Conservation (phyloP, 2,113 vertebrate species). For the Silurus meridionalis region DNA sequence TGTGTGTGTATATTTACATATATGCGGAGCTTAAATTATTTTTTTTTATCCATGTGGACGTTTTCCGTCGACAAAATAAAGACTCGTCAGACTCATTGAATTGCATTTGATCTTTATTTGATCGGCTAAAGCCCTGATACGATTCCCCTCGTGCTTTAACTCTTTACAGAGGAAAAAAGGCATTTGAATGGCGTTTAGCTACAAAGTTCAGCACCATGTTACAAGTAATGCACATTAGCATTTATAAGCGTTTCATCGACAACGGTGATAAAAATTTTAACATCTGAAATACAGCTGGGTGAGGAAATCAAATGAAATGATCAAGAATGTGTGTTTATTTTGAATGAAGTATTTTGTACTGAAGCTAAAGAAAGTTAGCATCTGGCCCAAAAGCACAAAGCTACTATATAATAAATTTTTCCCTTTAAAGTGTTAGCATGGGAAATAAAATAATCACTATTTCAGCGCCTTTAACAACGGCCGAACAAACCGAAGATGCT, state of each 20-base stretch:
- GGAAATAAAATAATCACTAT: too few species aligned
- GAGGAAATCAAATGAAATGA: background rate
- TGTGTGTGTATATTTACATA: too few species aligned
- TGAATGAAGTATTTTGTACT: background rate
- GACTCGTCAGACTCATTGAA: background rate
- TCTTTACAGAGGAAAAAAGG: background rate
- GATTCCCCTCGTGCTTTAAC: background rate
- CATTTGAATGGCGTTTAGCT: background rate
- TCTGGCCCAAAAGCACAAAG: background rate
- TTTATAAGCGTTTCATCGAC: slow-evolving; percentile 6
- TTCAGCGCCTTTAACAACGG: background rate
- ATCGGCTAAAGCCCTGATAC: background rate
- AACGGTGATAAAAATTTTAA: background rate
- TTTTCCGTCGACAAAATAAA: background rate
- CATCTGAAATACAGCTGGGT: background rate
- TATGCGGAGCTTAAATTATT: too few species aligned
- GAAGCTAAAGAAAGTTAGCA: background rate
- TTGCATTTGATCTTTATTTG: slow-evolving; percentile 16
- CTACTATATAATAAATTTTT: background rate
- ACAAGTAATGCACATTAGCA: slow-evolving; percentile 4
- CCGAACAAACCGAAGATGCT: too few species aligned
- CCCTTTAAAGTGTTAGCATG: background rate
- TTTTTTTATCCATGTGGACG: too few species aligned
- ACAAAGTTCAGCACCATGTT: slow-evolving; percentile 25
- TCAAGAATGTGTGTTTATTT: background rate